Evolutionary conservation across 1,140 invertebrate genomes (phyloP).

Genomic region (Zaprionus africanus): DNA sequence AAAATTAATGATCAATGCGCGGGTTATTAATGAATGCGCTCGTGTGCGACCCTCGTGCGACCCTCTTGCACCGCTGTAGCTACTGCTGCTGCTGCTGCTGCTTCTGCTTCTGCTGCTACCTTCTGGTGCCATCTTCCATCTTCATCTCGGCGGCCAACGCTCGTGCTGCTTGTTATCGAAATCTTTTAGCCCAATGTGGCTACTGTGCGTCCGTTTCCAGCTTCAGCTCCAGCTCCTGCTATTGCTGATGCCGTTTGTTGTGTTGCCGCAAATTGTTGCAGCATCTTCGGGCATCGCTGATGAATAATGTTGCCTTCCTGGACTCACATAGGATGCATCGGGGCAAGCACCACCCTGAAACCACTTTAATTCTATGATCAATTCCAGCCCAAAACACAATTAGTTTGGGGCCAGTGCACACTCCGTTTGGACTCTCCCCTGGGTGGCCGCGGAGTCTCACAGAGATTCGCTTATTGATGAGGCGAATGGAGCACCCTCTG

Average conservation of each 20-base stretch:
- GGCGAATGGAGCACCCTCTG: background rate
- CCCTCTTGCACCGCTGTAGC: background rate
- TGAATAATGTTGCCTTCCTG: conserved; percentile 30
- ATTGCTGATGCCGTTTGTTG: conserved; percentile 22
- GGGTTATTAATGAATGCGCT: conserved; percentile 74
- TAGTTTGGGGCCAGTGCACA: conserved; percentile 8
- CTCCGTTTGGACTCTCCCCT: background rate
- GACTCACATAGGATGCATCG: background rate
- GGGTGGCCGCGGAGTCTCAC: conserved; percentile 18
- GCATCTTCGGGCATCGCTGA: conserved; percentile 25
- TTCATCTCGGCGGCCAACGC: conserved; percentile 31
- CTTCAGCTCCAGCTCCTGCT: background rate
- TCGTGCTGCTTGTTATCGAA: conserved; percentile 61
- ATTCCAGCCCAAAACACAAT: conserved; percentile 36
- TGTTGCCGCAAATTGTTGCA: conserved; percentile 33
- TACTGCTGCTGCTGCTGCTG: background rate
- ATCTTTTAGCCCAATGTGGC: conserved; percentile 76
- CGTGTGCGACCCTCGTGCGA: background rate
- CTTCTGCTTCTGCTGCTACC: conserved; percentile 6
- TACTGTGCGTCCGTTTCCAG: conserved; percentile 58
- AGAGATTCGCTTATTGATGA: conserved; percentile 1
- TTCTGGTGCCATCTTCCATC: conserved; percentile 45
- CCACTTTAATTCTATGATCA: conserved; percentile 41
- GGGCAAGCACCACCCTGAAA: conserved; percentile 26
- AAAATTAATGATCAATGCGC: conserved; percentile 76